Percentiles rank a stretch among this genome's conserved stretches.
phyloP scores from a whole-genome alignment of 2,888 invertebrate genomes.

The Antheraea assamensis region DNA sequence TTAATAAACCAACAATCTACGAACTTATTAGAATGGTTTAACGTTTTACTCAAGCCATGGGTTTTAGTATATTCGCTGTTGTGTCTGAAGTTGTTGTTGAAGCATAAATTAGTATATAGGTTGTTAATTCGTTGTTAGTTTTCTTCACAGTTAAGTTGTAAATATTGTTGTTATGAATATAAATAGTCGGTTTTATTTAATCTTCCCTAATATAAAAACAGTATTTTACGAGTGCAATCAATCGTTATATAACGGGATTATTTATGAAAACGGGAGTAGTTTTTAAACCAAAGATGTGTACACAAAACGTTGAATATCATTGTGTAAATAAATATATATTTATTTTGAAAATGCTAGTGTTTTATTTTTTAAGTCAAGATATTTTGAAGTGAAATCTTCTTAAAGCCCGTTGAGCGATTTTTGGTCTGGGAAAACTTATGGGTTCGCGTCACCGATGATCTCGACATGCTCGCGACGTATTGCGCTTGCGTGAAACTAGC shows the following conservation, averaged over 20 bases:
- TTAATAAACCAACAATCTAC: not conserved
- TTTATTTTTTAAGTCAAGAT: constrained; percentile 44
- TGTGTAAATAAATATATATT: constrained; percentile 66
- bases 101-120: constrained; percentile 41
- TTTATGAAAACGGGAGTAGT: constrained; percentile 62
- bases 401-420: no score
- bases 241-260: constrained; percentile 19
- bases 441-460: no score
- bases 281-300: constrained; percentile 77
- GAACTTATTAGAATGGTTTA: not conserved
- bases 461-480: no score
- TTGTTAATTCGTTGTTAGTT: constrained; percentile 52
- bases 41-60: not conserved
- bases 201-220: constrained; percentile 47
- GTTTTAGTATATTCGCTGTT: not conserved
- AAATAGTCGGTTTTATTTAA: constrained; percentile 46
- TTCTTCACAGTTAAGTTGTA: constrained; percentile 53
- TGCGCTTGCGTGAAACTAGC: no score
- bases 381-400: no score
- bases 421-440: no score
- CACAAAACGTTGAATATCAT: constrained; percentile 57
- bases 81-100: not conserved
- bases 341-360: constrained; percentile 46
- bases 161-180: constrained; percentile 46
- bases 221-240: constrained; percentile 77